Base-by-base conservation (phyloP, 1,140 invertebrate species). In the Colletes gigas region DNA sequence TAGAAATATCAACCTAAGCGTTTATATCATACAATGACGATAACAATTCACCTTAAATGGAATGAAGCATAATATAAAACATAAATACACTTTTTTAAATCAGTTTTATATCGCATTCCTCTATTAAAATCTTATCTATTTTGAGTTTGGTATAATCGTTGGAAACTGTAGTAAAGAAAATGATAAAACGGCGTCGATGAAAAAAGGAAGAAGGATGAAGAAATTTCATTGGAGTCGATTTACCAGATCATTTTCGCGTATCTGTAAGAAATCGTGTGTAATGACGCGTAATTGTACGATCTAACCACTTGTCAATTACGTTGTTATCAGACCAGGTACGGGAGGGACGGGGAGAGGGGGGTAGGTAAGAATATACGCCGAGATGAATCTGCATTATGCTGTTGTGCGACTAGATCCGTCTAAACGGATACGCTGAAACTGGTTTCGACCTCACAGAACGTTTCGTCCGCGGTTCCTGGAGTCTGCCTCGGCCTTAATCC, bases 381-480 rank as follows among this genome's bases (percentile, higher is more conserved):
- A 78, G 63, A 74, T 54, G 63, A 68, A 80, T 75, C 72, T 62
- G 78, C 72, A 75, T 80, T 67, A 75, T 62, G 78, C 57, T 41
- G 59, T 55, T n/a, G 62, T 21, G 68, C 50, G 54, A 52, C 41
- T 75, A 80, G 72, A 80, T 75, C 69, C 60, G 68, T 73, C 72
- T 67, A 75, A 75, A 75, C 54, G 72, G 71, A 59, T 68, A 62
- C 63, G 54, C 8, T 65, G 55, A 19, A 80, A 80, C 78, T 75
- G 78, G 78, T 80, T 75, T 44, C 72, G 72, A 80, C 78, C 78
- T 75, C 71, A 66, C 78, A 44, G 62, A 75, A 80, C 63, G 50
- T 79, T 65, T 79, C 60, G 77, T 73, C 21, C 77, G 60, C 69
- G 71, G 71, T 67, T 75, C 55, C 71, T 80, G 21, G 63, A 75